Base-by-base conservation (phyloP, 2,113 vertebrate species). In the Speoplatyrhinus poulsoni region DNA sequence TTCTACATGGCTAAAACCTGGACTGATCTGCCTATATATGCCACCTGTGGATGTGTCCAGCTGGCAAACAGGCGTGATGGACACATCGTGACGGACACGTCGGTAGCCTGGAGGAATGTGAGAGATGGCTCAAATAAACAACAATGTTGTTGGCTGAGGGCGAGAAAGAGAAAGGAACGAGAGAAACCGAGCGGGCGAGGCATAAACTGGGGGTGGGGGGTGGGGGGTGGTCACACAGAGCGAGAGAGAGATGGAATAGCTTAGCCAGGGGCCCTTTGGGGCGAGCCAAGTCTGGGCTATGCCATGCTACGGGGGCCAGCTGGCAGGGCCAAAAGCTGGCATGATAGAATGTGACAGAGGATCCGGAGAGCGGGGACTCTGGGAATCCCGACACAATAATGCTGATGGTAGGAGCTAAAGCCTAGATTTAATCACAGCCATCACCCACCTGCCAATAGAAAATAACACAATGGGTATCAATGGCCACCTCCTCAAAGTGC, bases 321-420 rank as follows among this genome's bases (percentile, higher is more conserved):
- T 92, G 91, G 89, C 89, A 87, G 82, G 81, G 82, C 62, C 76
- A 77, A 79, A 80, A 88, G 85, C 85, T 91, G 91, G 90, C 90
- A 90, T 88, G 88, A 87, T 89, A 91, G 89, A 91, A 91, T 91
- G 90, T 90, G 90, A 90, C 91, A 92, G 89, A 88, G 79, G 87
- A 93, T 92, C 77, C 75, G 75, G 63, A 86, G 89, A 76, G 77
- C 72, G 62, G 90, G 89, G 90, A 90, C 87, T 80, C 63, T 72
- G 88, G 90, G 90, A 92, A 92, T 92, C 92, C 90, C 88, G 81
- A 72, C 90, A 90, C 90, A 92, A 92, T 92, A 91, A 92, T 85
- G 85, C 79, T 81, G 86, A 88, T 90, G 85, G 89, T 84, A 85
- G 79, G 71, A 79, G 77, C 88, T 87, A 87, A 90, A 89, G 82